Base-by-base conservation (phyloP, 2,113 vertebrate species). In the Hystrix brachyura region DNA sequence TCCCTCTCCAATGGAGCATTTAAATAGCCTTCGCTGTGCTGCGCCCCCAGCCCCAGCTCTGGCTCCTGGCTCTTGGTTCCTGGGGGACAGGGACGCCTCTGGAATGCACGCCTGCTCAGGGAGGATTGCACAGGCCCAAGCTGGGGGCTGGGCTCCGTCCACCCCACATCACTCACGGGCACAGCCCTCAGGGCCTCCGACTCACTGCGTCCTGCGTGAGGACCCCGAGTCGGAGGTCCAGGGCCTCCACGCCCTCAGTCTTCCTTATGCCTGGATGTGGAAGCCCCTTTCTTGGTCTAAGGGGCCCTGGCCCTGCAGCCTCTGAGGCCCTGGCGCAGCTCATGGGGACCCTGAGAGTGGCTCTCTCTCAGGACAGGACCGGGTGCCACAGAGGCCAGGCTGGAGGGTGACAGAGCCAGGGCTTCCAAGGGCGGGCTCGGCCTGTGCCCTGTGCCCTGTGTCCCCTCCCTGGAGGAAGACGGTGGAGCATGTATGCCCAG, bases 1-100 rank as follows among this genome's bases (percentile, higher is more conserved):
- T 99, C 99, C 99, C 99, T 99, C 99, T 99, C 99, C 99, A 99
- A 99, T 99, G 99, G 99, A 99, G 99, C 99, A 99, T 99, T 99
- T 99, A 99, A 99, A 99, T 99, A 99, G 99, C 99, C 99, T 99
- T 99, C 98, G 98, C 99, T 97, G 99, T 98, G 98, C 98, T 98
- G 97, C 83, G 98, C 98, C 98, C 97, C 96, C 9, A 97, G 97
- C 97, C 93, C 97, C 97, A 59, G 97, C 74, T 78, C 85, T 92
- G 92, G 97, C 17, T 4, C 62, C 14, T 38, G 38, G 38, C 38
- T 38, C 38, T 38, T 38, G 10, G 57, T 87, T 86, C 95, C 92
- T 32, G 0, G 57, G 96, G 92, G 94, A 85, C 87, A 18, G 84
- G 91, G 96, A 29, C 34, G 38, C 1, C 94, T 91, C 88, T 10